These are phyloP conservation scores for Mellivora capensis DNA, from an alignment of 2,113 vertebrate species.

Conservation along the genomic window DNA sequence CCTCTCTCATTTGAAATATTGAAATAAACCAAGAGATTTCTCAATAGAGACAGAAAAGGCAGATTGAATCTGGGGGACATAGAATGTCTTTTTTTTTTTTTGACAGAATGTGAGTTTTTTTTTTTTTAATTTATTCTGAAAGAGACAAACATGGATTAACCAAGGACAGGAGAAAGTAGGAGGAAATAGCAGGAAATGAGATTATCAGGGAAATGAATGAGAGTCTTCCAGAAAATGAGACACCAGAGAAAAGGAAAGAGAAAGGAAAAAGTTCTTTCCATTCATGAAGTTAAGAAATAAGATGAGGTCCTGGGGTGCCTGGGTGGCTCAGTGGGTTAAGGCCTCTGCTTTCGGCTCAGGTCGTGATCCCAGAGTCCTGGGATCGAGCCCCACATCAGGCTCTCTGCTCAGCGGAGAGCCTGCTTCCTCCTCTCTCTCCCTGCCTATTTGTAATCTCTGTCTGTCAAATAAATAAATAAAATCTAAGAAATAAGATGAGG, in stretches of 20 bases:
- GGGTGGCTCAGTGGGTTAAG: too few relatives aligned
- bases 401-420: too few relatives aligned
- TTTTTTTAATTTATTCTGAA: background rate
- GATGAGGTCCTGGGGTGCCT: too few relatives aligned
- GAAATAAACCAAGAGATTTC: background rate
- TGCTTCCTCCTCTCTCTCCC: too few relatives aligned
- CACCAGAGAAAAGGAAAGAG: background rate
- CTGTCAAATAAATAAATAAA: too few relatives aligned
- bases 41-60: background rate
- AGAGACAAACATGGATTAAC: background rate
- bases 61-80: background rate
- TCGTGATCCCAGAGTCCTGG: too few relatives aligned
- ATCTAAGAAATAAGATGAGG: background rate
- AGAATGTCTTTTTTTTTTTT: background rate
- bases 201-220: background rate
- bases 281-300: background rate
- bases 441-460: too few relatives aligned
- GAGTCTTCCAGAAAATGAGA: background rate
- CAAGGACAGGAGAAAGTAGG: background rate
- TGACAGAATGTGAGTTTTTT: background rate
- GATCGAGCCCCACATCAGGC: too few relatives aligned
- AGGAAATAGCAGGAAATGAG: background rate
- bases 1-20: background rate
- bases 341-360: too few relatives aligned
- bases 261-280: background rate